Base-by-base conservation (phyloP, 2,797 vertebrate species). In the Liasis olivaceus region DNA sequence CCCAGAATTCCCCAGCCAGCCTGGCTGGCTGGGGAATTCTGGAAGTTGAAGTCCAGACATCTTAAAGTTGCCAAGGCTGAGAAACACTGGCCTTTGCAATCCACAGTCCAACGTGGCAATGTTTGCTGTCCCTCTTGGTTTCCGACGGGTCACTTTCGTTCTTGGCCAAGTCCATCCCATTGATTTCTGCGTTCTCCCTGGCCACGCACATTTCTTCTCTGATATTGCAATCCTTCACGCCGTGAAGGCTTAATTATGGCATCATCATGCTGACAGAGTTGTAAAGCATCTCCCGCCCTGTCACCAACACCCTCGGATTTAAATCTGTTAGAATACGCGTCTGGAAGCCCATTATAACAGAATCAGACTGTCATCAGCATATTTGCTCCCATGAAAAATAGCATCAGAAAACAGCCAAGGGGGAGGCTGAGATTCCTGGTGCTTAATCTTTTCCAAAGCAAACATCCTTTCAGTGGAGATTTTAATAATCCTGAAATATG, bases 401-500 rank as follows among this genome's bases (percentile, higher is more conserved):
- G 47, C 66, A 93, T 87, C 62, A 93, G 89, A 91, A 93, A 77
- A 47, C 77, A 91, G 42, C 1, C 90, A 88, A 22, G 0, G 72
- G 87, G 90, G 63, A 86, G 81, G 24, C 26, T 0, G 63, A n/a
- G 20, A 69, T 81, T 63, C 42, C 26, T 4, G 11, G 6, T 28
- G 28, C 5, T 6, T 9, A 42, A n/a, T 93, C 85, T 42, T 77
- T 63, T 51, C 86, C 91, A 90, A 63, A 47, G 9, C 58, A n/a
- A 89, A 88, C 81, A 94, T 94, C 58, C 59, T 93, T 96, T 95
- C 94, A 88, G 90, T 85, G 91, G 93, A 94, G 89, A 87, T 88
- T 97, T 96, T 96, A 95, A 96, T 95, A 95, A 95, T 94, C 94
- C 93, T 20, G 2, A 93, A 88, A 36, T 0, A 0, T 12, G 20